These are phyloP conservation scores for Spheniscus humboldti DNA, from an alignment of 2,797 vertebrate genomes.

Conservation along the genomic window DNA sequence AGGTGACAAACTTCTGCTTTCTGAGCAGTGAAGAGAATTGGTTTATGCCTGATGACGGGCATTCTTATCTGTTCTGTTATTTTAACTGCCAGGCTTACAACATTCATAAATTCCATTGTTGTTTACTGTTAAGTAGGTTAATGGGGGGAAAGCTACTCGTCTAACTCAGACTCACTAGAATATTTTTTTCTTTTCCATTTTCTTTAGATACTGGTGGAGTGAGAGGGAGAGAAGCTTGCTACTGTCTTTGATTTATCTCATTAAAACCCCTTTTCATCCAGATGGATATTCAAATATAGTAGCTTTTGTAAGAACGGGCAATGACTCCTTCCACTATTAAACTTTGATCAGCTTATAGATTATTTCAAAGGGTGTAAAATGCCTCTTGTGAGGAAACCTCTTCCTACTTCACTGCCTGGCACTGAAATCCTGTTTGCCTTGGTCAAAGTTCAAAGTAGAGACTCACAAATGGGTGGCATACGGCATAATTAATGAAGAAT, in stretches of 20 bases:
- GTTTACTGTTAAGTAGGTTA: neutral
- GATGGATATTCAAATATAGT: neutral
- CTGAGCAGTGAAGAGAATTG: neutral
- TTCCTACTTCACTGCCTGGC: neutral
- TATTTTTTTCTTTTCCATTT: neutral
- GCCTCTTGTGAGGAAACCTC: neutral
- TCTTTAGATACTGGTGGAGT: neutral
- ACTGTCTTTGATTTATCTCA: neutral
- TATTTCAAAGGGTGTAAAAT: neutral
- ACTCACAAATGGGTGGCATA: neutral
- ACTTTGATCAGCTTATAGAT: neutral
- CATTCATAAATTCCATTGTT: slow-evolving; percentile 45
- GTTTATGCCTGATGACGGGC: neutral
- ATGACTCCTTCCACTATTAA: neutral
- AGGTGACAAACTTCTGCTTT: neutral
- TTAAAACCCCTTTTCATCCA: neutral
- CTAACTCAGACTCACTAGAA: neutral
- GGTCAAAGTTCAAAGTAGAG: slow-evolving; percentile 38
- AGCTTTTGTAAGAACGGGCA: neutral
- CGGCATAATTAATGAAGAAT: neutral
- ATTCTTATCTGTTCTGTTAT: neutral
- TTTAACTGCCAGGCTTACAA: neutral
- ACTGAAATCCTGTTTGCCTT: neutral
- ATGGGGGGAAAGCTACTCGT: neutral
- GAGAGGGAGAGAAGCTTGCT: neutral